Evolutionary conservation across 2,113 vertebrate species (phyloP).

Genomic region (Numida meleagris): DNA sequence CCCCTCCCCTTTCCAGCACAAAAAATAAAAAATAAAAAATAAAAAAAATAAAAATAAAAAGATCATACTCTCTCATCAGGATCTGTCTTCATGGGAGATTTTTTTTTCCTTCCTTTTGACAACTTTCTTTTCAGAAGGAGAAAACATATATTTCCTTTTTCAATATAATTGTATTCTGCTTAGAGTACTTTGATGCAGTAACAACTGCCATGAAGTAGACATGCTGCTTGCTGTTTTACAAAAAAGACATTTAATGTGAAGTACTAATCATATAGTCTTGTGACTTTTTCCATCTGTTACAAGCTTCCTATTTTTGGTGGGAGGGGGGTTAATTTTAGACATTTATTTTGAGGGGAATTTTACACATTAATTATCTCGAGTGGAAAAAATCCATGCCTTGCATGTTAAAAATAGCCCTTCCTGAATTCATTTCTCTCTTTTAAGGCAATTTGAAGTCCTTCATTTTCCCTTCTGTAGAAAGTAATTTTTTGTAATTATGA

Average conservation of each 20-base stretch:
- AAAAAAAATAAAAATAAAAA: too few species aligned
- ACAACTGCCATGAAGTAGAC: constrained; percentile 36
- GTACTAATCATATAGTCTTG: constrained; percentile 21
- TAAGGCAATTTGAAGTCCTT: constrained; percentile 29
- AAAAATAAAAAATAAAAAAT: too few species aligned
- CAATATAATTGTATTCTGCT: constrained; percentile 49
- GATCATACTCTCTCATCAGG: constrained; percentile 44
- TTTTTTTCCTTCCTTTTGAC: constrained; percentile 11
- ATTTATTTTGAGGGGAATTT: background rate
- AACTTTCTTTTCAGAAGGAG: constrained; percentile 54
- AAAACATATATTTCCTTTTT: constrained; percentile 24
- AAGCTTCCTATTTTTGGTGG: background rate
- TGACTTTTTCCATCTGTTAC: constrained; percentile 44
- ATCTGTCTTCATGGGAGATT: constrained; percentile 2
- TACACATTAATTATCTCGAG: constrained; percentile 42
- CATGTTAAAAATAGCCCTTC: constrained; percentile 47
- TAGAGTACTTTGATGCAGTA: constrained; percentile 51
- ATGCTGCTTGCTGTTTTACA: constrained; percentile 13
- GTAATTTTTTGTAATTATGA: constrained; percentile 55
- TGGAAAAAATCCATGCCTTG: background rate
- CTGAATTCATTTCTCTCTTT: constrained; percentile 49
- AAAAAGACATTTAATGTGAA: constrained; percentile 41
- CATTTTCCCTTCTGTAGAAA: background rate
- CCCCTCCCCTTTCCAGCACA: constrained; percentile 15
- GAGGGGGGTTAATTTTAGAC: constrained; percentile 23